These are phyloP conservation scores for Threskiornis aethiopicus DNA, from an alignment of 2,797 vertebrate species.

Conservation along the genomic window DNA sequence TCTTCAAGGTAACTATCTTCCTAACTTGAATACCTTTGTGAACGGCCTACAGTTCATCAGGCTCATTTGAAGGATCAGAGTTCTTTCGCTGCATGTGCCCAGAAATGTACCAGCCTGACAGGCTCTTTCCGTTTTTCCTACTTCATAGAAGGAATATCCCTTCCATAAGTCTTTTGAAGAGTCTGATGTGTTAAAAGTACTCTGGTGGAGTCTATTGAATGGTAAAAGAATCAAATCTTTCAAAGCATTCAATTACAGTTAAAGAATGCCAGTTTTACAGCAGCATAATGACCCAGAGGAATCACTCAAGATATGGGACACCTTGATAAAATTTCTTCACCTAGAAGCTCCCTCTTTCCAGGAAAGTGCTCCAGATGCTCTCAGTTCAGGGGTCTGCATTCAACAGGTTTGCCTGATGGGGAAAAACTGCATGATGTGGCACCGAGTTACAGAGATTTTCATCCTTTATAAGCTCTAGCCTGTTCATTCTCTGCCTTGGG, in stretches of 20 bases:
- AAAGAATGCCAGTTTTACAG: neutral
- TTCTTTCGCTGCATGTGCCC: rapidly evolving
- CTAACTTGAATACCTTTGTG: neutral
- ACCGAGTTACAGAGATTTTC: neutral
- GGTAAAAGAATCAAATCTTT: neutral
- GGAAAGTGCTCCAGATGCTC: rapidly evolving
- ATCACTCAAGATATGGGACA: neutral
- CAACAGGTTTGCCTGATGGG: rapidly evolving
- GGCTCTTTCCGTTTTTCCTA: neutral
- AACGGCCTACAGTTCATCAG: neutral
- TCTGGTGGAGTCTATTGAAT: neutral
- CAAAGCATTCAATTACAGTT: neutral
- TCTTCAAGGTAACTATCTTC: neutral
- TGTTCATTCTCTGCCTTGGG: neutral
- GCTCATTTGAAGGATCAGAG: neutral
- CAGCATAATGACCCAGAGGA: neutral
- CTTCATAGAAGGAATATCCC: neutral
- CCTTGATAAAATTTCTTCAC: neutral
- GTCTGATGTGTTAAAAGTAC: neutral
- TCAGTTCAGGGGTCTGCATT: neutral
- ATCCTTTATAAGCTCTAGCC: neutral
- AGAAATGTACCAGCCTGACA: neutral
- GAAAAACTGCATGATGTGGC: neutral
- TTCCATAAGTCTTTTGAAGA: neutral
- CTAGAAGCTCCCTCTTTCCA: neutral